A percentile compares a stretch with the other conserved stretches of the same genome.
Conservation (phyloP, 2,113 vertebrate species). For the Zeus faber region DNA sequence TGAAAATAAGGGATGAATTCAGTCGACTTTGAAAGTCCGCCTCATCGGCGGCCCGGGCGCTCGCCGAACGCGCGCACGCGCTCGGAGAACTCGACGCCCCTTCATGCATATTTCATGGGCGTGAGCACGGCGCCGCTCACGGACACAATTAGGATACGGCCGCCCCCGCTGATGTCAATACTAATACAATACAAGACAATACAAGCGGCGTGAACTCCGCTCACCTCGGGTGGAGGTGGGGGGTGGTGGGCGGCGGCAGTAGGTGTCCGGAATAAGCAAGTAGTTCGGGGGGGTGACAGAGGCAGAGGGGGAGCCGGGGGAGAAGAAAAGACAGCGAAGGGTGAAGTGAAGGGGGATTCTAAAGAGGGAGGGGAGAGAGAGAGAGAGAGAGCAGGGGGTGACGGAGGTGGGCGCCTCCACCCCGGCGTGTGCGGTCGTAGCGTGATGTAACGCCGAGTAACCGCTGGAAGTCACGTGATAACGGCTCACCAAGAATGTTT, state of each 20-base stretch:
- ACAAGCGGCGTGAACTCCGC: not conserved
- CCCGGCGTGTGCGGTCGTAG: no score
- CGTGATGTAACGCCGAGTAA: not conserved
- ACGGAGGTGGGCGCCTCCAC: no score
- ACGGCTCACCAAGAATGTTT: no score
- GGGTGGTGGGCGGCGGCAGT: not conserved
- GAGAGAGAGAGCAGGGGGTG: not conserved
- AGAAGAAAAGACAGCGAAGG: no score
- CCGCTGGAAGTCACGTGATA: not conserved
- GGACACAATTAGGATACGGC: slow-evolving; percentile 23
- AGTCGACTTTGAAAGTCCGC: no score
- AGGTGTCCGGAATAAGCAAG: not conserved
- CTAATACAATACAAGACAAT: slow-evolving; percentile 7
- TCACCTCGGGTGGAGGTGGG: not conserved
- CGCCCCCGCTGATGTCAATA: slow-evolving; percentile 20
- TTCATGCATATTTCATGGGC: slow-evolving; percentile 46
- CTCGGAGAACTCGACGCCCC: slow-evolving; percentile 5
- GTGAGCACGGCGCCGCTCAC: slow-evolving; percentile 12
- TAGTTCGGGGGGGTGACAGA: not conserved
- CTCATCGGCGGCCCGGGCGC: no score
- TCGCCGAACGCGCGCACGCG: no score
- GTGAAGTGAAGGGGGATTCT: no score
- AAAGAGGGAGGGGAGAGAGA: no score
- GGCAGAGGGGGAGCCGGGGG: not conserved
- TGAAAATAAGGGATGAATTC: no score